Evolutionary conservation across 2,113 vertebrate species (phyloP).

Genomic region (Zapus hudsonius): DNA sequence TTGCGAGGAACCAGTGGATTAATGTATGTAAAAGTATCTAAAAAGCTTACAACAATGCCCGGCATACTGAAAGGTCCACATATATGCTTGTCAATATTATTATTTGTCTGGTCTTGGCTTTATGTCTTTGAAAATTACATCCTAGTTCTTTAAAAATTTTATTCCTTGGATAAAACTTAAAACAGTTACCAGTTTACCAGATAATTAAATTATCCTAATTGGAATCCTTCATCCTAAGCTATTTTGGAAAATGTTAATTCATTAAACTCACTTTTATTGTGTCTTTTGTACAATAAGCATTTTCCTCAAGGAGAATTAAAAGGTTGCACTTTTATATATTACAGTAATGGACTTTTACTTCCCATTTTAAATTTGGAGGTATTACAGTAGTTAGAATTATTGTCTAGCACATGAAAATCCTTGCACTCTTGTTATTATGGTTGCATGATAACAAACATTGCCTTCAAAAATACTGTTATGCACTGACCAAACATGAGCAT

Average conservation of each 20-base stretch:
- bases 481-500: not conserved
- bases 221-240: not conserved
- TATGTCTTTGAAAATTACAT: conserved; percentile 38
- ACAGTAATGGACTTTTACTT: conserved; percentile 44
- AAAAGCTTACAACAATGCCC: conserved; percentile 14
- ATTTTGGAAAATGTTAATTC: conserved; percentile 26
- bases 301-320: conserved; percentile 45
- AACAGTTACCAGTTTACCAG: conserved; percentile 43
- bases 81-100: not conserved
- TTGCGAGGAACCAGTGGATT: conserved; percentile 7
- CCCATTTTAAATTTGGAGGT: conserved; percentile 36
- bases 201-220: conserved; percentile 8
- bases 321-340: conserved; percentile 2
- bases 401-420: not conserved
- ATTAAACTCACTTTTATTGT: conserved; percentile 25
- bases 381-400: not conserved
- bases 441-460: not conserved
- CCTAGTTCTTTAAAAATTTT: conserved; percentile 47
- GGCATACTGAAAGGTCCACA: not conserved
- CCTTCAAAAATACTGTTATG: not conserved
- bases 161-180: conserved; percentile 38
- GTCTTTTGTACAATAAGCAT: conserved; percentile 5
- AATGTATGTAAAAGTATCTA: not conserved
- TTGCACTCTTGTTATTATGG: not conserved
- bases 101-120: conserved; percentile 1